Evolutionary conservation across 2,113 vertebrate genomes (phyloP), one percentile per base, ranked within the genome.

Genomic region (Andinoacara biseriatus): DNA sequence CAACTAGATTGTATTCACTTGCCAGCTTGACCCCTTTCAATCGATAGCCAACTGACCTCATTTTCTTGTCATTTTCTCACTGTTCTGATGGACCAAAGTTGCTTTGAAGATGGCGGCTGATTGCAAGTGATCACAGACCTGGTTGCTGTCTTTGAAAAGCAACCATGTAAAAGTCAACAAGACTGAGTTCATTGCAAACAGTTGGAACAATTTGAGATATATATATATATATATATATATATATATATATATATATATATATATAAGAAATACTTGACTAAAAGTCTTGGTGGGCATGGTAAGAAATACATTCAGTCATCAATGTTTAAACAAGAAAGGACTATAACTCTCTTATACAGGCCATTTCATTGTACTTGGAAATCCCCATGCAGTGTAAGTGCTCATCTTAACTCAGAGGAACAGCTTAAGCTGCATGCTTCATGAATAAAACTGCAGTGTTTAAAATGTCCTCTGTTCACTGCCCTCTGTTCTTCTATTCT

Each of bases 361-460:
- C 52, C 57, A 58, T 83, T 54, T 15, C 20, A 33, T 74, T 65
- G 62, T 57, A 76, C 78, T 84, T 80, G 67, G 77, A 69, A 81
- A 78, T 61, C 57, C 56, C 24, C 5, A 10, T 78, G 74, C 75
- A 82, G 52, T 78, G 11, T 76, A 74, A 85, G 83, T 86, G 57
- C 75, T 78, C 49, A n/a, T 91, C 83, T 80, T 76, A 77, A 90
- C 86, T 82, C 74, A 54, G 57, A 89, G 62, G 79, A 86, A 81
- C 58, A 83, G 76, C 78, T 58, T 52, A 56, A 76, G 81, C 80
- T 63, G 81, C 60, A 80, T 31, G 58, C 84, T 85, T 90, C 86
- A 90, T 89, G 87, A 91, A 91, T 92, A 90, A 85, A 90, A 88
- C 33, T 63, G 22, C 5, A n/a, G 83, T 83, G 65, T 91, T 91